Evolutionary conservation across 2,888 invertebrate genomes (phyloP).

Genomic region (Suillia variegata): DNA sequence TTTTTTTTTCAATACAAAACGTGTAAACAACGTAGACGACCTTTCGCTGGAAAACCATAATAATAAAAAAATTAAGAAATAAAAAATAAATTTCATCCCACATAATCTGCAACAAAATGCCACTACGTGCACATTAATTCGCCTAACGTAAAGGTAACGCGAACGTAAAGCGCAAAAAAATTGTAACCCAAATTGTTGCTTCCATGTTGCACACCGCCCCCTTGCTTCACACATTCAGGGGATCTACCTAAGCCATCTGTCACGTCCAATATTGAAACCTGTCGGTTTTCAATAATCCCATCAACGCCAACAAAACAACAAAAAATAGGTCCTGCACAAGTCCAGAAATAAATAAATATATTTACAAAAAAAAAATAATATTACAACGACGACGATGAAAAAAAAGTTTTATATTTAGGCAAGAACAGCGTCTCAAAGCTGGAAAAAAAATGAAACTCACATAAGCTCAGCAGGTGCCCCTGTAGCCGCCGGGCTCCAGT

Average conservation of each 20-base stretch:
- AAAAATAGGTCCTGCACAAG: too few species aligned
- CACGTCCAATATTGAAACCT: constrained; percentile 39
- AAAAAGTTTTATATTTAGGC: neutral
- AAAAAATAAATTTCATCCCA: constrained; percentile 23
- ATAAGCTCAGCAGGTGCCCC: neutral
- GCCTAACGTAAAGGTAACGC: neutral
- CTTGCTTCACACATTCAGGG: too few species aligned
- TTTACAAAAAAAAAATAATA: constrained; percentile 13
- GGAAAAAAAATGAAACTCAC: neutral
- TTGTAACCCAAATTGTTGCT: neutral
- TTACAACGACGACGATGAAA: constrained; percentile 14
- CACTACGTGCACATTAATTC: constrained; percentile 24
- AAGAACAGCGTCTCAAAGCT: constrained; percentile 5
- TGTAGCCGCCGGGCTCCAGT: neutral
- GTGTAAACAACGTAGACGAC: too few species aligned
- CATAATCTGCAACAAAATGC: constrained; percentile 24
- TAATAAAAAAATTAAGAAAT: constrained; percentile 14
- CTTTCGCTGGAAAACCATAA: too few species aligned
- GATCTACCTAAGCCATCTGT: constrained; percentile 19
- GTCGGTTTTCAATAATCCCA: constrained; percentile 36
- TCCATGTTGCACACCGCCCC: neutral
- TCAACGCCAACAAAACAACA: constrained; percentile 36
- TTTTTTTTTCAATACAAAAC: too few species aligned
- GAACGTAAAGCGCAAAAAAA: too few species aligned
- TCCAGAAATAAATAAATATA: constrained; percentile 18